phyloP scores from a whole-genome alignment of 2,797 vertebrate genomes.

The Pelochelys cantorii region DNA sequence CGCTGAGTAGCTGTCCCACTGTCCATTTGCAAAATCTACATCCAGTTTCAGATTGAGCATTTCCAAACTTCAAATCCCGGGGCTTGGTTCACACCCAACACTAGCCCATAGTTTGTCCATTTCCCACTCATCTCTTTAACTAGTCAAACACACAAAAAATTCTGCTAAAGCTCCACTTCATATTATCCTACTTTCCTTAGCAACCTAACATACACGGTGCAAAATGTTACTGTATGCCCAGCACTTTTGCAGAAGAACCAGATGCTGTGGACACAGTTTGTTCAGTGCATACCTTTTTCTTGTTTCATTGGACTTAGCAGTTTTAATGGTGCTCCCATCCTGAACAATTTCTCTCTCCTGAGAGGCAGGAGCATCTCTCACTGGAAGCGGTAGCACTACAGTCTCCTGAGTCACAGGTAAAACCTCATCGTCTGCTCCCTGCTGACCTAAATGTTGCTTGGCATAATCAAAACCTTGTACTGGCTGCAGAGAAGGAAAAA shows the following conservation, averaged over 20 bases:
- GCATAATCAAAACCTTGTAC: constrained; percentile 99
- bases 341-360: constrained; percentile 89
- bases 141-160: neutral
- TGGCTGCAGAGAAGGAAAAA: constrained; percentile 83
- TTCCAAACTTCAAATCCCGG: neutral
- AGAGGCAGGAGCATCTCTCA: constrained; percentile 88
- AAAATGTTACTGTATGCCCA: neutral
- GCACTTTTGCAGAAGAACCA: neutral
- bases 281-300: constrained; percentile 89
- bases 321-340: constrained; percentile 92
- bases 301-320: constrained; percentile 87
- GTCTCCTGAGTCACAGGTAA: constrained; percentile 94
- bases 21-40: neutral
- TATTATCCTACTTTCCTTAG: neutral
- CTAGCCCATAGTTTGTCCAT: accelerated
- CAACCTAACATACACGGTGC: neutral
- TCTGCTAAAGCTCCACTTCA: neutral
- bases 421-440: constrained; percentile 93
- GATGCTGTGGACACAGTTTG: neutral
- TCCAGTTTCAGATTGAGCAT: neutral
- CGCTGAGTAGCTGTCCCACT: neutral
- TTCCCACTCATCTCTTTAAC: neutral
- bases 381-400: constrained; percentile 90
- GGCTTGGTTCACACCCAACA: accelerated
- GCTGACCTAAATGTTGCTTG: constrained; percentile 97